These are phyloP conservation scores for Prenolepis imparis DNA, from an alignment of 2,888 invertebrate genomes.

Conservation along the genomic window DNA sequence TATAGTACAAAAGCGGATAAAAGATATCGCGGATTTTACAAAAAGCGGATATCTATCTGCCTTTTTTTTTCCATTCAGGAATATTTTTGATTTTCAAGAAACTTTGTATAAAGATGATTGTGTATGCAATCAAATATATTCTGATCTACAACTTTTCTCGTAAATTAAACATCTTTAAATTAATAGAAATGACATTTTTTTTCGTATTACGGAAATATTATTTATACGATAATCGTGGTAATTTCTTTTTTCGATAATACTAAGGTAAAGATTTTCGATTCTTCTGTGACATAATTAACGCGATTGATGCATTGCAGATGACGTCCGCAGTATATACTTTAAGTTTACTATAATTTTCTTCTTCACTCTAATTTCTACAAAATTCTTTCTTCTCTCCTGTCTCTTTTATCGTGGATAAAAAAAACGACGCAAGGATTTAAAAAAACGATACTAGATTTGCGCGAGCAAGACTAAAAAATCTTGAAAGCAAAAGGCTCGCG, in stretches of 20 bases:
- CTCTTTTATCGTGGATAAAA: not conserved
- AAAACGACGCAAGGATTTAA: not conserved
- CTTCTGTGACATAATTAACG: not conserved
- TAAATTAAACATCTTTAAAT: not conserved
- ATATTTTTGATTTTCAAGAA: not conserved
- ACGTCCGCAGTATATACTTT: too few species aligned
- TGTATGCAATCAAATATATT: not conserved
- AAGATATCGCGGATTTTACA: constrained; percentile 6
- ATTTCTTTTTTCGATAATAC: not conserved
- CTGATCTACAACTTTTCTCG: not conserved
- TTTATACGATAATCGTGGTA: not conserved
- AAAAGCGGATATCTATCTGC: constrained; percentile 6
- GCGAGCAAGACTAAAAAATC: constrained; percentile 32
- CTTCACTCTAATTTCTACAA: not conserved
- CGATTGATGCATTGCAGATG: not conserved
- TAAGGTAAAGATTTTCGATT: not conserved
- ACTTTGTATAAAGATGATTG: constrained; percentile 1
- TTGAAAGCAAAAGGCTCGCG: constrained; percentile 44
- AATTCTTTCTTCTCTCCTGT: not conserved
- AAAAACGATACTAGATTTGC: constrained; percentile 21
- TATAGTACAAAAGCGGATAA: constrained; percentile 26
- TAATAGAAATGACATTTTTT: not conserved
- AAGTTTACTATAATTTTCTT: too few species aligned
- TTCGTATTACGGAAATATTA: not conserved
- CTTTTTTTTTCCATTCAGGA: not conserved